Evolutionary conservation across 2,797 vertebrate genomes (phyloP).

Genomic region (Eidolon dupreanum): DNA sequence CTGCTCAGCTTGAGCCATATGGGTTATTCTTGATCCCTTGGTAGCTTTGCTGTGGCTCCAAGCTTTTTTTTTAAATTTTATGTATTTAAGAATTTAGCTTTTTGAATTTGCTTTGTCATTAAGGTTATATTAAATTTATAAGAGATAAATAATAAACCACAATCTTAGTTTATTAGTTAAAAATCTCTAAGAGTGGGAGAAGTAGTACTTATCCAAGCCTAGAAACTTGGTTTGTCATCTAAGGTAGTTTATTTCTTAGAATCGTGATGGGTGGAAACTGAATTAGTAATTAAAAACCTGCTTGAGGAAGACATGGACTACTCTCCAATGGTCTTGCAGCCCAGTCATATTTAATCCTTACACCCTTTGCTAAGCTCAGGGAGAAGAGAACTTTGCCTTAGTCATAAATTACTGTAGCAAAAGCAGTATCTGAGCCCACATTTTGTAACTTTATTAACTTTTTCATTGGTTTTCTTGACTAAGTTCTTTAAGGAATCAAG

Average conservation of each 20-base stretch:
- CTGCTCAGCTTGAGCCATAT: neutral
- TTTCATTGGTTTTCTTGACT: neutral
- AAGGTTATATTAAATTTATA: neutral
- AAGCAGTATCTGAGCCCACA: neutral
- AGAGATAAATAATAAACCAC: neutral
- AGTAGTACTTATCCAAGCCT: neutral
- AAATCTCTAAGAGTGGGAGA: neutral
- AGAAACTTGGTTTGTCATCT: neutral
- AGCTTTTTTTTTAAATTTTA: neutral
- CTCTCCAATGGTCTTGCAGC: neutral
- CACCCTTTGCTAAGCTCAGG: too few relatives aligned
- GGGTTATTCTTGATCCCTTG: neutral
- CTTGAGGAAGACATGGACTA: neutral
- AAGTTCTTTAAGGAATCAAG: neutral
- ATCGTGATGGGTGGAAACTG: neutral
- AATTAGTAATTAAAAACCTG: neutral
- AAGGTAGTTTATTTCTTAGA: neutral
- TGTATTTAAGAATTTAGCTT: neutral
- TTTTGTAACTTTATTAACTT: neutral
- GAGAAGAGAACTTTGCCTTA: neutral
- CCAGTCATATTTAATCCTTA: accelerated
- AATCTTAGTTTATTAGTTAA: neutral
- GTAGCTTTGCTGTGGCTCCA: neutral
- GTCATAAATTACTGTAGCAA: neutral
- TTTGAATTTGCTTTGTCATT: neutral